A percentile compares a stretch with the other conserved stretches of the same genome.
phyloP scores from a whole-genome alignment of 2,113 vertebrate genomes.

The Labrus mixtus region DNA sequence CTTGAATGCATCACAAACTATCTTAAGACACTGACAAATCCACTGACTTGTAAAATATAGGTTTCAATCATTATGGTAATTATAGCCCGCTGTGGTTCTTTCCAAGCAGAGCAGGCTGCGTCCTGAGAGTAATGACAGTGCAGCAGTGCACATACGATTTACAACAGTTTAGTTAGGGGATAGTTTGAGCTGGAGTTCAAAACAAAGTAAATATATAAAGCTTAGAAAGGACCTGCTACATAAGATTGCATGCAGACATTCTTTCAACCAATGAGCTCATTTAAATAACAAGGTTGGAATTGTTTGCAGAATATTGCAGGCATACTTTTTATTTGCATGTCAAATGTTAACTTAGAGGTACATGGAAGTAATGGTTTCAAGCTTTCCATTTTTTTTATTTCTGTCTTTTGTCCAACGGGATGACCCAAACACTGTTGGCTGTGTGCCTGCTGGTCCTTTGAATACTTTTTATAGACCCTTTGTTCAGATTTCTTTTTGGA shows the following conservation, averaged over 20 bases:
- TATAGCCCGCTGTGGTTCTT: conserved; percentile 49
- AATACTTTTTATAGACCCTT: background rate
- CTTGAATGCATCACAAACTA: conserved; percentile 35
- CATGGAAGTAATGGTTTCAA: background rate
- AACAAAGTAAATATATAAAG: conserved; percentile 2
- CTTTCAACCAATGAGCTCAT: background rate
- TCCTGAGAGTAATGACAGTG: conserved; percentile 44
- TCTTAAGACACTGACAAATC: conserved; percentile 55
- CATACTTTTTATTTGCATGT: background rate
- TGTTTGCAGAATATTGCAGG: background rate
- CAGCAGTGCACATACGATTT: conserved; percentile 5
- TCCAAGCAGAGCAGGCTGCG: conserved; percentile 28
- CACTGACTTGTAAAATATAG: conserved; percentile 55
- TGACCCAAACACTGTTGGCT: background rate
- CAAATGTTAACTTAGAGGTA: conserved; percentile 1
- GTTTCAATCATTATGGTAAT: conserved; percentile 59
- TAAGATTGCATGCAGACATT: background rate
- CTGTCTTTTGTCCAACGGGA: background rate
- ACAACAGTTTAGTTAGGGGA: conserved; percentile 4
- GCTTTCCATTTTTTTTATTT: background rate
- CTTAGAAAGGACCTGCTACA: background rate
- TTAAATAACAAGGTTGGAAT: background rate
- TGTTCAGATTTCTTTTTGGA: background rate
- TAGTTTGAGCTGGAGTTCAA: conserved; percentile 6
- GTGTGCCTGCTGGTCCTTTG: background rate